Percentiles rank a stretch among this genome's conserved stretches.
Conservation (phyloP, 2,888 invertebrate genomes). For the Pomacea canaliculata region DNA sequence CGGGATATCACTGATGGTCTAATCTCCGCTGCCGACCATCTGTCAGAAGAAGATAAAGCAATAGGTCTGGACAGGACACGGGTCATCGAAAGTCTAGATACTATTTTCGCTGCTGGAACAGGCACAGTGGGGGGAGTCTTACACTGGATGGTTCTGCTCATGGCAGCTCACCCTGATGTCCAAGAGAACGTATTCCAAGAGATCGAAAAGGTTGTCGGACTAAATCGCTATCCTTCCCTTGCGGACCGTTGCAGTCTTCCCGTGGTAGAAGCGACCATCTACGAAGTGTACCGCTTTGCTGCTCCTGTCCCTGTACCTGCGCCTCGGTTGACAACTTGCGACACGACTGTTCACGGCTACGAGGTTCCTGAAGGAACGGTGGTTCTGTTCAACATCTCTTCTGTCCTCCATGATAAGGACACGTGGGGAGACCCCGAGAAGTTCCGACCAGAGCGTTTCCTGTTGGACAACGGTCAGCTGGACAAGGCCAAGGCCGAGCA, state of each 20-base stretch:
- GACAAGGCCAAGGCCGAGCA: constrained; percentile 25
- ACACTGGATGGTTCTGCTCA: constrained; percentile 40
- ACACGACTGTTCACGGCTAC: constrained; percentile 32
- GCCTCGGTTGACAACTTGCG: constrained; percentile 42
- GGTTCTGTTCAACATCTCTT: constrained; percentile 30
- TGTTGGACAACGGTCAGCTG: constrained; percentile 23
- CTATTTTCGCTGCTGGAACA: constrained; percentile 47
- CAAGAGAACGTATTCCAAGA: constrained; percentile 46
- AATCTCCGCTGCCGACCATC: constrained; percentile 26
- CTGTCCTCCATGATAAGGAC: constrained; percentile 25
- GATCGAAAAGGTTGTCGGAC: constrained; percentile 42
- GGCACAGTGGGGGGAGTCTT: constrained; percentile 45
- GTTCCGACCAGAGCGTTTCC: constrained; percentile 33
- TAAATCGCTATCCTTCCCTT: constrained; percentile 26
- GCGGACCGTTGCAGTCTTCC: constrained; percentile 36
- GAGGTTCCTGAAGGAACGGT: constrained; percentile 36
- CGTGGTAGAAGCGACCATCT: constrained; percentile 42
- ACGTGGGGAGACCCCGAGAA: constrained; percentile 35
- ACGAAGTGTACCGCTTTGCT: constrained; percentile 41
- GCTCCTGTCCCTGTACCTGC: constrained; percentile 40
- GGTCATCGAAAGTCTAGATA: constrained; percentile 23
- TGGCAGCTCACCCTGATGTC: constrained; percentile 39
- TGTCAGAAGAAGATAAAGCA: not conserved
- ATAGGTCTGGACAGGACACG: not conserved
- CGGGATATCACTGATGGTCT: constrained; percentile 50